These are phyloP conservation scores for Anomalospiza imberbis DNA, from an alignment of 2,797 vertebrate genomes.

Conservation along the genomic window DNA sequence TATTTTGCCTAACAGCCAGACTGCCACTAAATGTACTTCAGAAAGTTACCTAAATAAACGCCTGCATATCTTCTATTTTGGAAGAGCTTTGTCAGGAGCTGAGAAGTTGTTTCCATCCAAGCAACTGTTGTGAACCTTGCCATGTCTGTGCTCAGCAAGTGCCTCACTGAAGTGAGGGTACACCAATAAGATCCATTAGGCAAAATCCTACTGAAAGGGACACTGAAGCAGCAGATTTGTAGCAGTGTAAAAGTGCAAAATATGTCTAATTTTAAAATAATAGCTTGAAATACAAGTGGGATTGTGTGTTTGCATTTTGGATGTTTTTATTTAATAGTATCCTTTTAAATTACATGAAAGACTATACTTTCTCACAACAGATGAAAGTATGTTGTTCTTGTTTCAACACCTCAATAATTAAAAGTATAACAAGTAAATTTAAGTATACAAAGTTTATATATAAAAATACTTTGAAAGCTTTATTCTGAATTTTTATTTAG, in stretches of 20 bases:
- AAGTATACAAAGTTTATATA: neutral
- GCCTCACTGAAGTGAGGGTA: neutral
- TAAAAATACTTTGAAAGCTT: neutral
- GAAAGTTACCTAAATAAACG: neutral
- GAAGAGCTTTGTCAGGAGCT: neutral
- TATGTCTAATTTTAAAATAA: neutral
- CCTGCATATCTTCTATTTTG: neutral
- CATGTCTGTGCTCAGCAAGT: neutral
- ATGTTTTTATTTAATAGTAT: neutral
- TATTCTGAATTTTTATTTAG: neutral
- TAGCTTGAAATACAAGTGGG: neutral
- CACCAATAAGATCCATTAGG: neutral
- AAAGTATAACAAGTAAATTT: neutral
- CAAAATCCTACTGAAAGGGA: neutral
- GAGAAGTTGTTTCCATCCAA: neutral
- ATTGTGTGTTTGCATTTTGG: neutral
- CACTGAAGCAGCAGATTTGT: neutral
- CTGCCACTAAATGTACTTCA: neutral
- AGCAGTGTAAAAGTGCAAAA: neutral
- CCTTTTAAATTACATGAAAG: neutral
- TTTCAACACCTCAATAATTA: neutral
- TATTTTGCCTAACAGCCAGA: neutral
- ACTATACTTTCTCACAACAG: neutral
- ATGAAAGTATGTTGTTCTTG: neutral
- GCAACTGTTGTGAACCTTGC: neutral